A percentile compares a stretch with the other conserved stretches of the same genome.
These are phyloP conservation scores for Clepsis dumicolana DNA, from an alignment of 2,888 invertebrate genomes.

Conservation along the genomic window DNA sequence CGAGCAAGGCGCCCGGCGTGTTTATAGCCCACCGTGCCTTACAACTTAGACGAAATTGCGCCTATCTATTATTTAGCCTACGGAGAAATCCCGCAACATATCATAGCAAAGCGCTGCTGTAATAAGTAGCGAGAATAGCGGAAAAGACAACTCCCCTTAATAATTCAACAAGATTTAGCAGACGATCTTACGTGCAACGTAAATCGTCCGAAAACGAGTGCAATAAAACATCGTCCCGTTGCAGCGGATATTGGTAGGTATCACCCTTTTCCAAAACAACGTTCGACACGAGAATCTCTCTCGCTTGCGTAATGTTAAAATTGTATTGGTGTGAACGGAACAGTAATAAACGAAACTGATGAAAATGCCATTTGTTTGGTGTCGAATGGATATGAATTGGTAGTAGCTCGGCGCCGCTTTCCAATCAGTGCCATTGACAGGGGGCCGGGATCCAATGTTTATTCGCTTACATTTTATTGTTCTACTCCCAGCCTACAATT, in stretches of 20 bases:
- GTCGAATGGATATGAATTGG: constrained; percentile 37
- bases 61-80: constrained; percentile 34
- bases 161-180: constrained; percentile 38
- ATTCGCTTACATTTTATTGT: constrained; percentile 51
- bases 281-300: constrained; percentile 12
- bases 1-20: constrained; percentile 21
- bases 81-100: constrained; percentile 25
- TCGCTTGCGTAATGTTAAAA: constrained; percentile 16
- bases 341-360: constrained; percentile 17
- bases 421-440: constrained; percentile 75
- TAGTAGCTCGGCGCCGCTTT: constrained; percentile 48
- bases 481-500: constrained; percentile 32
- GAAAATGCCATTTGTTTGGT: constrained; percentile 32
- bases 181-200: constrained; percentile 22
- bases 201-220: constrained; percentile 29
- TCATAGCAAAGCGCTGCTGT: constrained; percentile 8
- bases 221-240: constrained; percentile 39
- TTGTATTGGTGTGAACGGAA: constrained; percentile 33
- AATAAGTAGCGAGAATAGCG: constrained; percentile 14
- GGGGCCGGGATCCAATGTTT: constrained; percentile 58
- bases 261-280: constrained; percentile 18
- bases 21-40: constrained; percentile 29
- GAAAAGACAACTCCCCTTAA: constrained; percentile 23
- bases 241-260: constrained; percentile 23
- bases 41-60: constrained; percentile 34